Evolutionary conservation across 2,113 vertebrate genomes (phyloP), one percentile per base, ranked within the genome.

Genomic region (Ifrita kowaldi): DNA sequence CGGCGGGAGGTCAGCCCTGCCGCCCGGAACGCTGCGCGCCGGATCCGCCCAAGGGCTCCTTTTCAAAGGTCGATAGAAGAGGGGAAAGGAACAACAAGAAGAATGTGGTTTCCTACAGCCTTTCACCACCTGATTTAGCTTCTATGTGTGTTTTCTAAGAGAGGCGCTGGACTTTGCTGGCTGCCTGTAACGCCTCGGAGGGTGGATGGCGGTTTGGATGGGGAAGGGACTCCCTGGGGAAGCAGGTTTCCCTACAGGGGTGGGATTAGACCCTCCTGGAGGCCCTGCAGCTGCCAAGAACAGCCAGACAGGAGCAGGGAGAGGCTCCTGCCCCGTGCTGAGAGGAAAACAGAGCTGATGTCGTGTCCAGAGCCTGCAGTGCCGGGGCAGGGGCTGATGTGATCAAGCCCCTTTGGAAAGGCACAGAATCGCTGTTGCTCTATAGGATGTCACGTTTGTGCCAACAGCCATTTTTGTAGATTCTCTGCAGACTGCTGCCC

Each of bases 401-500:
- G 73, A 70, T 27, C 0, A 2, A 60, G 67, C 33, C 70, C 74
- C 77, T 82, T 79, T 46, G 67, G 78, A 82, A 83, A 75, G 7
- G 5, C 80, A 92, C 92, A 86, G 71, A 57, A 90, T 88, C 52
- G 3, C 56, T 50, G 9, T 47, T 95, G 91, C 87, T 96, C 84
- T 68, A 64, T 30, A 95, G 3, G 26, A 86, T 44, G 32, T 32
- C 39, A 47, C 0, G 0, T 57, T 87, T n/a, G 69, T 94, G 82
- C 88, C 93, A 96, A 84, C 46, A 89, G 57, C 87, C 94, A 86
- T 87, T 92, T 93, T 42, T 92, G 87, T 56, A 92, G 77, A 15
- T 27, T 47, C 65, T 64, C 52, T 68, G 74, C 69, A 89, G 56
- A 35, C 47, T 53, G 52, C 52, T 88, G 60, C 75, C 83, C 37